Evolutionary conservation across 2,888 invertebrate genomes (phyloP), one percentile per base, ranked within the genome.

Genomic region (Capitulum mitella): DNA sequence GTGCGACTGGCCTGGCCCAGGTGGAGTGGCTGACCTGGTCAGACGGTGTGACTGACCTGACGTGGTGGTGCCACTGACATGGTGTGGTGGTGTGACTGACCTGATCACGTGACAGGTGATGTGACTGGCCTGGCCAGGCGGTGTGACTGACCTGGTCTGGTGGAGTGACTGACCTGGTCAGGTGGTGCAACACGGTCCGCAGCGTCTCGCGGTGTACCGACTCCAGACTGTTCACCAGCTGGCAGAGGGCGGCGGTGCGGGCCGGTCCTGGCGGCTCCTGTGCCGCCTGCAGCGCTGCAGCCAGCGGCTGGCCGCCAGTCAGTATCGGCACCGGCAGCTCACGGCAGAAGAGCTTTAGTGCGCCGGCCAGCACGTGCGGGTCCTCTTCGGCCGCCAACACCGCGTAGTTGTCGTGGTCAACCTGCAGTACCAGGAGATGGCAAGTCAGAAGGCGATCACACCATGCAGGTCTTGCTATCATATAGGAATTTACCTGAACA

Each of bases 341-440:
- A 46, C 98, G 89, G 88, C 98, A 97, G 89, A 97, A 98, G 84
- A 96, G 88, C 87, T 98, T 98, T 81, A 98, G 87, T 34, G 95
- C 91, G 74, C 97, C 97, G 3, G 96, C 93, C 82, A 98, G 87
- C 64, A 97, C 97, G 85, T 98, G 96, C 80, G 96, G 92, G 85
- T 97, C 97, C 79, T 91, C 90, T 84, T 90, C 91, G 84, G 90
- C 90, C 82, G 89, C 88, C 80, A 93, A 86, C 80, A 90, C 89
- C 10, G 87, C 86, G 83, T 90, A 87, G 83, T 91, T 90, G 84
- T 91, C 90, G 83, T 90, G 90, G 83, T 90, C 90, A 82, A 90
- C 89, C 90, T 90, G 86, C 37, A 3, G 70, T n/a, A n/a, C n/a
- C n/a, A n/a, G n/a, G n/a, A n/a, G n/a, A n/a, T n/a, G n/a, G n/a